Evolutionary conservation across 2,888 invertebrate species (phyloP), one percentile per base, ranked within the genome.

Genomic region (Myopa tessellatipennis): DNA sequence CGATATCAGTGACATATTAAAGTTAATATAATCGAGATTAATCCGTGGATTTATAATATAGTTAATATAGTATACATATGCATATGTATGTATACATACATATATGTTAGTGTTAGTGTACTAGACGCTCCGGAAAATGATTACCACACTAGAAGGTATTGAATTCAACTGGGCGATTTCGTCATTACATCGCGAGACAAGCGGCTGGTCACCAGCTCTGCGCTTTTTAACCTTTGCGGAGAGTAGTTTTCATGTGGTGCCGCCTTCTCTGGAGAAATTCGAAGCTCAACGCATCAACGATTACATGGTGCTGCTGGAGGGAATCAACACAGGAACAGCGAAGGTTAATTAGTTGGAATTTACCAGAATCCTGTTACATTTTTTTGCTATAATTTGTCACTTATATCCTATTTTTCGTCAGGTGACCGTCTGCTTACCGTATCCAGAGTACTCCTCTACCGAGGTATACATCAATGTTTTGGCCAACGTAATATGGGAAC

Each of bases 401-500:
- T 45, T 52, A 14, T n/a, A 26, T 14, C 10, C 78, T 55, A 58
- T 52, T 74, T 76, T 58, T 76, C 76, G 71, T 61, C 78, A 92
- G 92, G 91, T 93, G 6, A 90, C 91, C 0, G 93, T 93, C 4
- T 88, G 88, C 79, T 85, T 94, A 78, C 91, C 92, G 4, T 90
- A 93, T 84, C 80, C 89, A 0, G 93, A 94, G 84, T 94, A 94
- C 82, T 89, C 87, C 18, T 86, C 91, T 7, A 90, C 92, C 71
- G 93, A 93, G 86, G 93, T 96, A 61, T 92, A 92, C 77, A 91
- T 99, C 82, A 93, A 95, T 84, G 97, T 98, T 4, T 93, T 98
- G 61, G 98, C 98, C 4, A 99, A 99, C 90, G 92, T 99, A n/a
- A 93, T 98, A 72, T 91, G 99, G 40, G 94, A 94, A 80, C 99